Base-by-base conservation (phyloP, 1,140 invertebrate species). In the Musca vetustissima region DNA sequence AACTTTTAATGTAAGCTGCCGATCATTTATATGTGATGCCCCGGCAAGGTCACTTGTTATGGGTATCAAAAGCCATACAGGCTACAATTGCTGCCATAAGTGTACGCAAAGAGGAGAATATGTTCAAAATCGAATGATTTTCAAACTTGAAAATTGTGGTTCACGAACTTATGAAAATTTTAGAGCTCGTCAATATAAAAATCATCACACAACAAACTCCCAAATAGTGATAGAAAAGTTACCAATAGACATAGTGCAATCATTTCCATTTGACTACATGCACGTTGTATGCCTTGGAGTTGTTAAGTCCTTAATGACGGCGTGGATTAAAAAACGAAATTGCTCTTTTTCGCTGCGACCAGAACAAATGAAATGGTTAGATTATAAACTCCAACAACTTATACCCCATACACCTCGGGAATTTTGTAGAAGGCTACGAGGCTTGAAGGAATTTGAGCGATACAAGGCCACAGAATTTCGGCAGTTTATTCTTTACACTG, bases 381-480 rank as follows among this genome's bases (percentile, higher is more conserved):
- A n/a, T 52, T 22, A 48, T 4, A 22, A 53, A 22, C 52, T 53
- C 1, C 21, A 22, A 9, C 64, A 66, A 9, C 28, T 68, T n/a
- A 70, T n/a, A 61, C n/a, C 24, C 25, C 36, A 67, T 69, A 72
- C 74, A 57, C 75, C 76, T 36, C 53, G 14, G 17, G 77, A 82
- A 70, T 76, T 79, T 68, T 48, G 68, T 36, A 73, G 79, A 69
- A 75, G 73, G 73, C 74, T 74, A 22, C 52, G 74, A 64, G 9
- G n/a, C 25, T 69, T 82, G 36, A 64, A 67, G 17, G 68, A 72
- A 50, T 66, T 72, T 24, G 67, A 69, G n/a, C 55, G 70, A 13
- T 83, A 75, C 75, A 83, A 83, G 73, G 77, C 77, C 1, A 77
- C 79, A 15, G 78, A 83, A 72, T 75, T 75, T 24, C 66, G 73